Conservation (phyloP, 2,888 invertebrate species). For the Caenorhabditis sinica region DNA sequence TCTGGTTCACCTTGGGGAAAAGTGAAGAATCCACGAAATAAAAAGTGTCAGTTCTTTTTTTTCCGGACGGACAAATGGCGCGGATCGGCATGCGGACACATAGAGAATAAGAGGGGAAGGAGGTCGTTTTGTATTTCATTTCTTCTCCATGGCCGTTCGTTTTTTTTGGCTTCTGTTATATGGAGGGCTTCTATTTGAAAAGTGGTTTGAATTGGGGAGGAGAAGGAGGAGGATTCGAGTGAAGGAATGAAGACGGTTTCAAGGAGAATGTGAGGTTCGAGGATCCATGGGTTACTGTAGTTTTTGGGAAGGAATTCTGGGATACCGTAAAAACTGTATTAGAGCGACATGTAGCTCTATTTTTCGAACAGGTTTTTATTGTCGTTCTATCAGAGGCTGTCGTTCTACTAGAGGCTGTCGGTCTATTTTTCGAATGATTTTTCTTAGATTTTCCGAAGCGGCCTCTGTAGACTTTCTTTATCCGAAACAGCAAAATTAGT, state of each 20-base stretch:
- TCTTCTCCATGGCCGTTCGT: conserved; percentile 34
- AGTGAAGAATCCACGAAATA: conserved; percentile 11
- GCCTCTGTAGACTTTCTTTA: no score
- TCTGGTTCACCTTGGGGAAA: conserved; percentile 52
- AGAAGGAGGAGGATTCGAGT: no score
- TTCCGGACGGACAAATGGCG: conserved; percentile 63
- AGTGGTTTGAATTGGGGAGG: conserved; percentile 24
- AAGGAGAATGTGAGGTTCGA: background rate
- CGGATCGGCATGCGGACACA: conserved; percentile 58
- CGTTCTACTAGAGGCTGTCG: no score
- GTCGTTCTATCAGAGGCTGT: no score
- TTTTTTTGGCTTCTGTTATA: conserved; percentile 2
- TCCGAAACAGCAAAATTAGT: no score
- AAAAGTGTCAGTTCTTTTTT: conserved; percentile 63
- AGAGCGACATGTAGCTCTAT: no score
- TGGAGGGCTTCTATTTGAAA: conserved; percentile 9
- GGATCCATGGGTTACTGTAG: background rate
- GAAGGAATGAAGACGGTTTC: background rate
- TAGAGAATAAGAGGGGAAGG: background rate
- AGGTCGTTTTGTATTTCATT: conserved; percentile 53
- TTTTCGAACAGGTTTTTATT: no score
- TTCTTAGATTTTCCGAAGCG: no score
- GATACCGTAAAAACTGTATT: no score
- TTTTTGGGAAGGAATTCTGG: background rate
- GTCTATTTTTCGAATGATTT: no score